Percentiles rank a stretch among this genome's conserved stretches.
Conservation (phyloP, 2,888 invertebrate genomes). For the Piscicola geometra region DNA sequence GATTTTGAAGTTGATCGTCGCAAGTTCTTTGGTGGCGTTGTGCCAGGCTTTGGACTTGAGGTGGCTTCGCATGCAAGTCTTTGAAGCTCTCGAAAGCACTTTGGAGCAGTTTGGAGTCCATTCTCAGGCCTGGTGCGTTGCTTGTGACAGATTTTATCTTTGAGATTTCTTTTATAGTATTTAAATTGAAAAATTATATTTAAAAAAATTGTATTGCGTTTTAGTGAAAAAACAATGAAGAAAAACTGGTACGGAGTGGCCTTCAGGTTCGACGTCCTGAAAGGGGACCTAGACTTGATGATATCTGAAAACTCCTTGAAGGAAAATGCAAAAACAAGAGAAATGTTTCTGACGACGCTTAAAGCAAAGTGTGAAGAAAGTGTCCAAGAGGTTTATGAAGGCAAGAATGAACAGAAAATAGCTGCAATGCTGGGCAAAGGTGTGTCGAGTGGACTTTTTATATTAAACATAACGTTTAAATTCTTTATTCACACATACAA, state of each 20-base stretch:
- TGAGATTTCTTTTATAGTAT: background rate
- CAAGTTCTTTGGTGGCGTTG: slow-evolving; percentile 41
- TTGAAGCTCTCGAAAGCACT: background rate
- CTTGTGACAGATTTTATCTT: background rate
- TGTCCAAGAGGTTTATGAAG: slow-evolving; percentile 4
- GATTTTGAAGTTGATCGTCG: slow-evolving; percentile 45
- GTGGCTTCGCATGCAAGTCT: slow-evolving; percentile 38
- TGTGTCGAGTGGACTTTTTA: background rate
- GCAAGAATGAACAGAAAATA: slow-evolving; percentile 32
- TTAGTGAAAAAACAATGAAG: background rate
- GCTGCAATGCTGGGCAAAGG: slow-evolving; percentile 36
- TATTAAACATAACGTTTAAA: background rate
- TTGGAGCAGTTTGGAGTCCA: background rate
- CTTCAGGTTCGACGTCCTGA: slow-evolving; percentile 30
- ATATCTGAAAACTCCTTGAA: slow-evolving; percentile 23
- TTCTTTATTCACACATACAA: too few relatives aligned
- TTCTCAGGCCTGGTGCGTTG: background rate
- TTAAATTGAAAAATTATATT: background rate
- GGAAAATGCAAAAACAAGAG: slow-evolving; percentile 11
- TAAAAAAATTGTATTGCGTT: too few relatives aligned
- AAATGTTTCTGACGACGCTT: background rate
- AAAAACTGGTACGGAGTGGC: slow-evolving; percentile 36
- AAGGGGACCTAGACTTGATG: background rate
- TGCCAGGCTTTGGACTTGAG: slow-evolving; percentile 44
- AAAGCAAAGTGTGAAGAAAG: slow-evolving; percentile 10